phyloP scores from a whole-genome alignment of 2,113 vertebrate species.

The Podarcis cretensis region DNA sequence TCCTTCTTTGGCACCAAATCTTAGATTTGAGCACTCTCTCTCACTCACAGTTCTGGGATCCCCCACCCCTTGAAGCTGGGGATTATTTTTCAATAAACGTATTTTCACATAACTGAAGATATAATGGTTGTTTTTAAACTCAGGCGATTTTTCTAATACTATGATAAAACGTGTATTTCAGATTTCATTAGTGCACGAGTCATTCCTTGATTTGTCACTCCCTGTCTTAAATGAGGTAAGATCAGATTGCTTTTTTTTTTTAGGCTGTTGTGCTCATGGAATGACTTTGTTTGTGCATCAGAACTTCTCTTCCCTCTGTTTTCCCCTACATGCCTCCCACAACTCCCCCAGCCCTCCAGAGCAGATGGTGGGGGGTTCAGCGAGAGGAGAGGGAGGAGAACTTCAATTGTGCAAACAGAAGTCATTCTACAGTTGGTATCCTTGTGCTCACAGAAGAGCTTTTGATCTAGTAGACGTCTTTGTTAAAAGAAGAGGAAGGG shows the following conservation, averaged over 20 bases:
- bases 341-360: no score
- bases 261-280: not conserved
- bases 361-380: no score
- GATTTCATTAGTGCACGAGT: conserved; percentile 93
- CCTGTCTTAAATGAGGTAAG: conserved; percentile 94
- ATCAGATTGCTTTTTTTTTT: conserved; percentile 15
- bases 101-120: not conserved
- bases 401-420: no score
- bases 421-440: no score
- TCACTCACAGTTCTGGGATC: no score
- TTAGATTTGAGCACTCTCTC: not conserved
- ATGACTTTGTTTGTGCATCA: no score
- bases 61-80: not conserved
- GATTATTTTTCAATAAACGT: not conserved
- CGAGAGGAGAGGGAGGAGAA: no score
- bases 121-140: not conserved
- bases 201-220: conserved; percentile 97
- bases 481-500: no score
- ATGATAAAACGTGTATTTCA: conserved; percentile 67
- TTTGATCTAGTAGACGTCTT: no score
- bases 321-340: no score
- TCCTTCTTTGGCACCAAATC: not conserved
- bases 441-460: no score
- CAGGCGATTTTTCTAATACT: conserved; percentile 1
- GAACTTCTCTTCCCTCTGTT: no score